Evolutionary conservation across 2,888 invertebrate species (phyloP).

Genomic region (Coecobrya sp.): DNA sequence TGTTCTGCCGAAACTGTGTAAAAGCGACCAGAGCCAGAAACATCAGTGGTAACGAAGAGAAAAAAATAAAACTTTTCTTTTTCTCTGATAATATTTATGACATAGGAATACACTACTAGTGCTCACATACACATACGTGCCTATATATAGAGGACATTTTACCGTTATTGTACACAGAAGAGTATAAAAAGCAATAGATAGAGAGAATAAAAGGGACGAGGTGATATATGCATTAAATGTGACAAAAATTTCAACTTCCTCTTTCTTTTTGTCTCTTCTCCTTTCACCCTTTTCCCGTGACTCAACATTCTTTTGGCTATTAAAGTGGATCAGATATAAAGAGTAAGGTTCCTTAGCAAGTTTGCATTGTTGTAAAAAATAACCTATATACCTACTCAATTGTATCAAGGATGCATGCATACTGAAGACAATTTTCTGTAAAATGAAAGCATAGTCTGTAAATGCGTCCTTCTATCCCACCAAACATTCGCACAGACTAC

Average conservation of each 20-base stretch:
- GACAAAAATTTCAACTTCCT: slow-evolving; percentile 79
- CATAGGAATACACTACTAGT: slow-evolving; percentile 42
- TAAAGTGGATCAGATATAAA: not conserved
- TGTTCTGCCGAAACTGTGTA: slow-evolving; percentile 32
- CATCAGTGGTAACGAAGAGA: slow-evolving; percentile 29
- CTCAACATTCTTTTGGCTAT: slow-evolving; percentile 9
- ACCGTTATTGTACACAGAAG: slow-evolving; percentile 39
- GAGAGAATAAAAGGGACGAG: slow-evolving; percentile 68
- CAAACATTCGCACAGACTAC: not conserved
- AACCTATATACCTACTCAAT: not conserved
- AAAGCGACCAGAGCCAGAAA: slow-evolving; percentile 28
- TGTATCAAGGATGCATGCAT: not conserved
- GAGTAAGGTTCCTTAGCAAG: not conserved
- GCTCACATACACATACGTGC: not conserved
- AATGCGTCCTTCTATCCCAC: not conserved
- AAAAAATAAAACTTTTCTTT: slow-evolving; percentile 46
- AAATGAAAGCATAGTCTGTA: not conserved
- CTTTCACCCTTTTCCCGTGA: slow-evolving; percentile 46
- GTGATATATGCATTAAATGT: slow-evolving; percentile 81
- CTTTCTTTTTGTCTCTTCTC: not conserved
- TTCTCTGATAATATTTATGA: slow-evolving; percentile 71
- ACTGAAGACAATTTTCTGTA: not conserved
- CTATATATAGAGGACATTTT: not conserved
- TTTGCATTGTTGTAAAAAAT: slow-evolving; percentile 38
- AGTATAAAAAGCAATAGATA: slow-evolving; percentile 49